phyloP scores from a whole-genome alignment of 2,888 invertebrate genomes.

The Drosophila dives region DNA sequence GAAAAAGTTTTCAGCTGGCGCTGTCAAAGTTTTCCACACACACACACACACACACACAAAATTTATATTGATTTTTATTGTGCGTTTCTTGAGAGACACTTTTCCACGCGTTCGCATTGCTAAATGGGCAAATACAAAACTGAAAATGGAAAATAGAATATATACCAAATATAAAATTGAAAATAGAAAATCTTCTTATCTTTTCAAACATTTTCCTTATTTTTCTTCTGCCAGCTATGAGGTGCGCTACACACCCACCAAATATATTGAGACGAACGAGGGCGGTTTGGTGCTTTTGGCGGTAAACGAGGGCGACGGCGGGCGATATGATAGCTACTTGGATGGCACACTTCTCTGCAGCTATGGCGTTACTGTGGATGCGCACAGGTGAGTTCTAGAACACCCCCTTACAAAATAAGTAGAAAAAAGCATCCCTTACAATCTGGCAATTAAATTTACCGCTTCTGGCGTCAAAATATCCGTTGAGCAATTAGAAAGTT shows the following conservation, averaged over 20 bases:
- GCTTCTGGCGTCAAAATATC: constrained; percentile 46
- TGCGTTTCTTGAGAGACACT: constrained; percentile 66
- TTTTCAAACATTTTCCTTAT: constrained; percentile 16
- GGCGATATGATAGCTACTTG: constrained; percentile 96
- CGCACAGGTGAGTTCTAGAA: constrained; percentile 88
- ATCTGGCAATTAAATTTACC: constrained; percentile 52
- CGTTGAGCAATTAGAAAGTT: constrained; percentile 59
- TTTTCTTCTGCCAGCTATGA: constrained; percentile 78
- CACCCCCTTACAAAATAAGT: neutral
- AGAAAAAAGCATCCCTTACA: neutral
- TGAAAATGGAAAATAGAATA: constrained; percentile 40
- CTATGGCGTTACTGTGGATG: constrained; percentile 96
- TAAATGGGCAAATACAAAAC: constrained; percentile 35
- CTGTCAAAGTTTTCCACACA: constrained; percentile 56
- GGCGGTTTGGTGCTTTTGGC: constrained; percentile 95
- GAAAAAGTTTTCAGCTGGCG: constrained; percentile 75
- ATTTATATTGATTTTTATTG: constrained; percentile 75
- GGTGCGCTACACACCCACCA: constrained; percentile 90
- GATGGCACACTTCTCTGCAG: constrained; percentile 94
- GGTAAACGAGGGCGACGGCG: constrained; percentile 94
- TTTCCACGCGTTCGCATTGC: constrained; percentile 34
- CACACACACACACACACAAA: constrained; percentile 47
- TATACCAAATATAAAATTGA: constrained; percentile 32
- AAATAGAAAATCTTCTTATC: constrained; percentile 59
- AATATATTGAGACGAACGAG: constrained; percentile 96